These are phyloP conservation scores for Coronaproctus castanopsis DNA, from an alignment of 2,888 invertebrate species.

Conservation along the genomic window DNA sequence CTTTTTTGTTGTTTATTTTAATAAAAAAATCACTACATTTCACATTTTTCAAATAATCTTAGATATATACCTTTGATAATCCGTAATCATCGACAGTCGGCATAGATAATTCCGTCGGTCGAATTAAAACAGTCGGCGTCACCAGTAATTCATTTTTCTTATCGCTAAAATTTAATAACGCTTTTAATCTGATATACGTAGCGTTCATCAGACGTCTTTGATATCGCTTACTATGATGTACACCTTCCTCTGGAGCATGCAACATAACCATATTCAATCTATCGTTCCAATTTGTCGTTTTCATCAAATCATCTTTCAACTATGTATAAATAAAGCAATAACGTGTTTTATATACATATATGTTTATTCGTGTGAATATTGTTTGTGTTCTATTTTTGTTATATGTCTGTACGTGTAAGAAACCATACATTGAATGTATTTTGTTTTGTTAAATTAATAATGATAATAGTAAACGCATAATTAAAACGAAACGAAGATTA, in stretches of 20 bases:
- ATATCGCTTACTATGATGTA: conserved; percentile 27
- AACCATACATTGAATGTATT: too few species aligned
- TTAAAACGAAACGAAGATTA: too few species aligned
- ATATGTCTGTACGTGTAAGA: too few species aligned
- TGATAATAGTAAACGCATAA: too few species aligned
- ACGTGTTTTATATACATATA: too few species aligned
- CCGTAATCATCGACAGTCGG: conserved; percentile 43
- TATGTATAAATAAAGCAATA: conserved; percentile 10
- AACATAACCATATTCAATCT: conserved; percentile 33
- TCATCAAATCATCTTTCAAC: conserved; percentile 18
- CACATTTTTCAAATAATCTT: not conserved
- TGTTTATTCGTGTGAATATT: too few species aligned
- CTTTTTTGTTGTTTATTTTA: too few species aligned
- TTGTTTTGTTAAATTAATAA: too few species aligned
- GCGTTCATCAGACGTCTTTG: conserved; percentile 27
- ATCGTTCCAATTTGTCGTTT: conserved; percentile 35
- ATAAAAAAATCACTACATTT: too few species aligned
- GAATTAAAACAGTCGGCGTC: conserved; percentile 38
- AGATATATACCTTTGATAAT: conserved; percentile 26
- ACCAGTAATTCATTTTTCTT: conserved; percentile 27
- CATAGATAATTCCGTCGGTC: conserved; percentile 38
- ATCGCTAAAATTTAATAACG: conserved; percentile 28
- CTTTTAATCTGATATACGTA: conserved; percentile 35
- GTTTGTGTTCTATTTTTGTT: too few species aligned
- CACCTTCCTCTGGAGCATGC: conserved; percentile 14